Conservation (phyloP, 1,140 invertebrate species). For the Calosoma granatense region DNA sequence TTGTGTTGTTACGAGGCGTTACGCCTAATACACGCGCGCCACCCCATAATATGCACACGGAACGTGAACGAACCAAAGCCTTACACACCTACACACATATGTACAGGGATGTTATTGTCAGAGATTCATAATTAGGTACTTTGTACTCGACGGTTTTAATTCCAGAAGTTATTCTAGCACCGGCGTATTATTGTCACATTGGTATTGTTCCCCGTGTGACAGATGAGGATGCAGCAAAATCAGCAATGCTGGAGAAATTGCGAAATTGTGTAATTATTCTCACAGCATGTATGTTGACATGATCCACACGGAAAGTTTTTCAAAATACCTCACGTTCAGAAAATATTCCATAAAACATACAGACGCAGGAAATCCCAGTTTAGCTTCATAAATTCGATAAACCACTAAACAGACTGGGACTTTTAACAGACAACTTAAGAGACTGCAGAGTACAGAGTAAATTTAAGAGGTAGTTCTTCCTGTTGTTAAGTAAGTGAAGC, state of each 20-base stretch:
- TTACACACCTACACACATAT: neutral
- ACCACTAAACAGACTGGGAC: no score
- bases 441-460: no score
- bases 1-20: neutral
- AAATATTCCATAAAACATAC: neutral
- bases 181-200: neutral
- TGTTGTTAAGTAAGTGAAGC: no score
- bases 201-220: neutral
- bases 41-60: neutral
- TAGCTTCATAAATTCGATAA: no score
- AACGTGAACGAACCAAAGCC: neutral
- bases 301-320: neutral
- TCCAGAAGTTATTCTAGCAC: neutral
- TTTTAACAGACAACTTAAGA: no score
- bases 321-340: neutral
- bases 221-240: neutral
- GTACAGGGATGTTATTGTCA: neutral
- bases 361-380: no score
- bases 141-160: slow-evolving; percentile 9
- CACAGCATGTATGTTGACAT: no score
- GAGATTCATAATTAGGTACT: slow-evolving; percentile 3
- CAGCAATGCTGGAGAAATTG: no score
- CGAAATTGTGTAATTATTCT: neutral
- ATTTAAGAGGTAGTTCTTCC: no score
- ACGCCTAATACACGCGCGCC: neutral